Percentiles rank a stretch among this genome's conserved stretches.
These are phyloP conservation scores for Chamaea fasciata DNA, from an alignment of 2,113 vertebrate species.

Conservation along the genomic window DNA sequence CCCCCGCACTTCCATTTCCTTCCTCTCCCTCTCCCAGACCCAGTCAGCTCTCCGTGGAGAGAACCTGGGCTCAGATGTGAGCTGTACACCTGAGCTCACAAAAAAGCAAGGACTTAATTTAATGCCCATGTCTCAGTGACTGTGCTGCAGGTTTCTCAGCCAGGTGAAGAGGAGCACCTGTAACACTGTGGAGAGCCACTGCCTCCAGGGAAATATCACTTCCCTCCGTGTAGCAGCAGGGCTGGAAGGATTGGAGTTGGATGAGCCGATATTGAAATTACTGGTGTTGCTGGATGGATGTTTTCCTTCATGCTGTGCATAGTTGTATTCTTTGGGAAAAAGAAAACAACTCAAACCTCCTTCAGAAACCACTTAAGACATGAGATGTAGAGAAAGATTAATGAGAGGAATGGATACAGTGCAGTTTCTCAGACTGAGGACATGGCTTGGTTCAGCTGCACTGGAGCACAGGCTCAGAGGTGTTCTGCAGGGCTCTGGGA, in stretches of 20 bases:
- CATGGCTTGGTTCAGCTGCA: background rate
- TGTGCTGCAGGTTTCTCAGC: background rate
- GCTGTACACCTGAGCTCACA: background rate
- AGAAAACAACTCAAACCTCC: background rate
- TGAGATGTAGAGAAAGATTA: background rate
- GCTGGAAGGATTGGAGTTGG: background rate
- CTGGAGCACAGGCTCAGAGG: background rate
- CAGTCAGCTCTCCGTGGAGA: background rate
- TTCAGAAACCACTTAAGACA: background rate
- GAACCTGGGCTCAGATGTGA: background rate
- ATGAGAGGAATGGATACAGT: background rate
- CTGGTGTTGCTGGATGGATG: constrained; percentile 17
- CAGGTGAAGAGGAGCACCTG: background rate
- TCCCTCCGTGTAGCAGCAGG: background rate
- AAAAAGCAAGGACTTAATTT: background rate
- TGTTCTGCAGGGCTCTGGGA: background rate
- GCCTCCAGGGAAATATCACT: background rate
- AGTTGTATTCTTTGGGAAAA: background rate
- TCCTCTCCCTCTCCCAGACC: background rate
- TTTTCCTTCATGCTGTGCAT: background rate
- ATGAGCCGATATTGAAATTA: background rate
- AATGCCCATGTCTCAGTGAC: background rate
- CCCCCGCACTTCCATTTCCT: background rate
- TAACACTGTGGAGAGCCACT: background rate
- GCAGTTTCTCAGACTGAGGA: background rate